Evolutionary conservation across 2,113 vertebrate genomes (phyloP).

Genomic region (Oreochromis tanganicae): DNA sequence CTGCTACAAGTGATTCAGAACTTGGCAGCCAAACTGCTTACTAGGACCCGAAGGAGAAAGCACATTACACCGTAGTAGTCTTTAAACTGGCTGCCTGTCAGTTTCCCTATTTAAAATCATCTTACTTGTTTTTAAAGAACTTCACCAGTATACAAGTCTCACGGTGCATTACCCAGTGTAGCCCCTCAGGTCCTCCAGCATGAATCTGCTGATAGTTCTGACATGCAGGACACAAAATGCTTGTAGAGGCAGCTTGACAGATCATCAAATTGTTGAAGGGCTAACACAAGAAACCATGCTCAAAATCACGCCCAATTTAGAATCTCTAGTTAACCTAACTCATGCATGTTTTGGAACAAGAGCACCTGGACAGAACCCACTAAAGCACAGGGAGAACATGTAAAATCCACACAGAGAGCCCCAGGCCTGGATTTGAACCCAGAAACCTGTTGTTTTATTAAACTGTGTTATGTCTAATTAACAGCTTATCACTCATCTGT

Average conservation of each 20-base stretch:
- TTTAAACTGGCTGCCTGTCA: not conserved
- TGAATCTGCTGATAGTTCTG: not conserved
- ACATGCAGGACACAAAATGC: not conserved
- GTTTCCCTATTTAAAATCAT: not conserved
- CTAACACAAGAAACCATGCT: not conserved
- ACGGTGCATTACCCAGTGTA: not conserved
- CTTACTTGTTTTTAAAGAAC: not conserved
- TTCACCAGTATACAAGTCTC: not conserved
- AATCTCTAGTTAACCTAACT: not conserved
- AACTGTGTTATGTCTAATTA: not conserved
- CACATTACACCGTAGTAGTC: not conserved
- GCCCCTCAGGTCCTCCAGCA: not conserved
- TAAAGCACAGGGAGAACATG: not conserved
- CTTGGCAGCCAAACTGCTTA: not conserved
- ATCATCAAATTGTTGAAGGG: not conserved
- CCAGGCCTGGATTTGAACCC: not conserved
- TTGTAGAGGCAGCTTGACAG: not conserved
- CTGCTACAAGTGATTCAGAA: not conserved
- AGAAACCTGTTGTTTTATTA: not conserved
- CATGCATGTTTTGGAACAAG: not conserved
- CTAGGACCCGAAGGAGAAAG: rapidly evolving
- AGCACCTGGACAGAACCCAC: not conserved
- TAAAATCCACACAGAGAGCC: not conserved
- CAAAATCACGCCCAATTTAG: not conserved
- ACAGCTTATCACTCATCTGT: not conserved